These are phyloP conservation scores for Asobara japonica DNA, from an alignment of 1,140 invertebrate genomes.

Conservation along the genomic window DNA sequence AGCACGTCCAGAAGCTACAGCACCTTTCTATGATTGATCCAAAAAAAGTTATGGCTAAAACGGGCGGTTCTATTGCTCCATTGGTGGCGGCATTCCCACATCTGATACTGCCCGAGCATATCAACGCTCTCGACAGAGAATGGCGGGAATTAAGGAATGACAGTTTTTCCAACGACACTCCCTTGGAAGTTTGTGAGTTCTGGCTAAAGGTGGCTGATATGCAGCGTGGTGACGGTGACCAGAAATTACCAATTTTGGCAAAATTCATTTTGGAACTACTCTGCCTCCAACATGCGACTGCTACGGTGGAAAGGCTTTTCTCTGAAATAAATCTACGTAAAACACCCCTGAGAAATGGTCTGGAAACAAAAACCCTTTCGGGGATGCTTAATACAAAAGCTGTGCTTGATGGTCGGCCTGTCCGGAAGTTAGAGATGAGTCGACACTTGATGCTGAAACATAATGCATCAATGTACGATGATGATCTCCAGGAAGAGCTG, in stretches of 20 bases:
- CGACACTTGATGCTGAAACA: not conserved
- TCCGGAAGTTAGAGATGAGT: not conserved
- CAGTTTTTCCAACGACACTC: constrained; percentile 18
- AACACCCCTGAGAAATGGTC: constrained; percentile 30
- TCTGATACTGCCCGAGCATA: not conserved
- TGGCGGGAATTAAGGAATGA: constrained; percentile 26
- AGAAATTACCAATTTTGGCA: constrained; percentile 31
- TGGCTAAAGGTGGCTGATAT: constrained; percentile 27
- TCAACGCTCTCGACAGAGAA: constrained; percentile 22
- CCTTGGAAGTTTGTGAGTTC: constrained; percentile 21
- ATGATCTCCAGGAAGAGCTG: too few species aligned
- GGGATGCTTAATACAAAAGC: constrained; percentile 29
- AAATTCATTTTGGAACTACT: constrained; percentile 24
- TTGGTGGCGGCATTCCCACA: not conserved
- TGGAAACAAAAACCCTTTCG: constrained; percentile 8
- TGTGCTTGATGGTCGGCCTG: not conserved
- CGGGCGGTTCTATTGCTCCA: not conserved
- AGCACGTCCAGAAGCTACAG: not conserved
- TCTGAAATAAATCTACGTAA: constrained; percentile 34
- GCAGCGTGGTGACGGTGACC: constrained; percentile 9
- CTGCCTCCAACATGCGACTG: constrained; percentile 29
- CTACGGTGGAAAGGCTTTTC: constrained; percentile 32
- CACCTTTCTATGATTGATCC: constrained; percentile 13
- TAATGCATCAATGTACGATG: not conserved
- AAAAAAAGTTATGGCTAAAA: constrained; percentile 21